A percentile compares a stretch with the other conserved stretches of the same genome.
phyloP scores from a whole-genome alignment of 2,888 invertebrate genomes.

The Aricia artaxerxes region DNA sequence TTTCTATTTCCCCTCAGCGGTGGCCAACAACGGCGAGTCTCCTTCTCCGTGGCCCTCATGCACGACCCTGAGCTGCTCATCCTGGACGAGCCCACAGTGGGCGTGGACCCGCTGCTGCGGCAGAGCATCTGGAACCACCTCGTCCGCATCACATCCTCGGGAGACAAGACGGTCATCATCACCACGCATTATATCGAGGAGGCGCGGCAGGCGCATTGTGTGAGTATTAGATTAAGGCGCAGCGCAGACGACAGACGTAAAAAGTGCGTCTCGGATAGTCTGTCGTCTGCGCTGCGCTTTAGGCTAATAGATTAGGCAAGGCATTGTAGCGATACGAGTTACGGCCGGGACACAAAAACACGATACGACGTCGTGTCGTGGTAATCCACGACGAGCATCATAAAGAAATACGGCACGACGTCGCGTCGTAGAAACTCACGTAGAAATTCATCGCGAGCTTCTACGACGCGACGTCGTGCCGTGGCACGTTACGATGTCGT shows the following conservation, averaged over 20 bases:
- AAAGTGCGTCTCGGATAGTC: too few species aligned
- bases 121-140: conserved; percentile 97
- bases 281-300: too few species aligned
- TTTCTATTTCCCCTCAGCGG: conserved; percentile 80
- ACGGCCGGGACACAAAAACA: too few species aligned
- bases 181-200: conserved; percentile 94
- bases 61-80: conserved; percentile 95
- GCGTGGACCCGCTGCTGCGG: conserved; percentile 93
- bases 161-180: conserved; percentile 95
- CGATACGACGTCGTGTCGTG: too few species aligned
- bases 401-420: too few species aligned
- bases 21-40: conserved; percentile 94
- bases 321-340: too few species aligned
- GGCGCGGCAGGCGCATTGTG: conserved; percentile 93
- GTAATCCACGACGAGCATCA: too few species aligned
- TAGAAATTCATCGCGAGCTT: too few species aligned
- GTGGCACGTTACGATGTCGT: too few species aligned
- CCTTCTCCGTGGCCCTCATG: conserved; percentile 94
- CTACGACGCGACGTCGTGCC: too few species aligned
- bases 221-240: conserved; percentile 65
- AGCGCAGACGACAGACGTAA: too few species aligned
- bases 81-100: conserved; percentile 95
- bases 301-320: not conserved
- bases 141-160: conserved; percentile 92
- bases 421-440: too few species aligned